These are phyloP conservation scores for Macroglossus sobrinus DNA, from an alignment of 2,113 vertebrate genomes.

Conservation along the genomic window DNA sequence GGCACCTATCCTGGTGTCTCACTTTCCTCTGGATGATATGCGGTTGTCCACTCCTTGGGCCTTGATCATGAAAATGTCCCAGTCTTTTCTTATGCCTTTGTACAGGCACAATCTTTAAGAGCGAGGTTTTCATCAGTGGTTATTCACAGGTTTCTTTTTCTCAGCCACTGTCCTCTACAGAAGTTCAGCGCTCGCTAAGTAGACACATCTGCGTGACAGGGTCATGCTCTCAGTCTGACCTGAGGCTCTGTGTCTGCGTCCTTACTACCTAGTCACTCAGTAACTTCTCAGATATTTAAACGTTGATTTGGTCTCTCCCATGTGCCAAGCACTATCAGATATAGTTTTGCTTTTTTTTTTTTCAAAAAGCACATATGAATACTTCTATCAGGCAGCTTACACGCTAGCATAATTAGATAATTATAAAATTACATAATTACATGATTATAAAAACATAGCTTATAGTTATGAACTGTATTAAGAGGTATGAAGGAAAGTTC, in stretches of 20 bases:
- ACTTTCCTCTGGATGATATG: fast-evolving
- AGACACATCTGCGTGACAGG: fast-evolving
- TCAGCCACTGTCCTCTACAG: neutral
- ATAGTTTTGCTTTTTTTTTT: neutral
- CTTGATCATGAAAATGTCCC: neutral
- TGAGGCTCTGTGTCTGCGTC: neutral
- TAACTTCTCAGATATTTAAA: neutral
- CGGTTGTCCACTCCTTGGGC: neutral
- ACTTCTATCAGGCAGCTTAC: neutral
- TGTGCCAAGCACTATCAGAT: too few species aligned
- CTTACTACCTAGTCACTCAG: neutral
- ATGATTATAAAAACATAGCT: neutral
- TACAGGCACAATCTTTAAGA: neutral
- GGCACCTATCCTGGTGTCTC: neutral
- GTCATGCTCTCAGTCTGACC: too few species aligned
- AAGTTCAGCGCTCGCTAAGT: neutral
- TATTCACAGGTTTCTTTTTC: neutral
- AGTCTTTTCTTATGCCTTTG: neutral
- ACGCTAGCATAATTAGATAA: too few species aligned
- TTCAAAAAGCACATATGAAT: neutral
- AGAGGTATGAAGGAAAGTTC: neutral
- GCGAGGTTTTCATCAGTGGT: neutral
- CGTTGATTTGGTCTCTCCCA: neutral
- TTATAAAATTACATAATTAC: neutral
- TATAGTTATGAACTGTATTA: neutral